Base-by-base conservation (phyloP, 2,113 vertebrate genomes). In the Hydrochoerus hydrochaeris region DNA sequence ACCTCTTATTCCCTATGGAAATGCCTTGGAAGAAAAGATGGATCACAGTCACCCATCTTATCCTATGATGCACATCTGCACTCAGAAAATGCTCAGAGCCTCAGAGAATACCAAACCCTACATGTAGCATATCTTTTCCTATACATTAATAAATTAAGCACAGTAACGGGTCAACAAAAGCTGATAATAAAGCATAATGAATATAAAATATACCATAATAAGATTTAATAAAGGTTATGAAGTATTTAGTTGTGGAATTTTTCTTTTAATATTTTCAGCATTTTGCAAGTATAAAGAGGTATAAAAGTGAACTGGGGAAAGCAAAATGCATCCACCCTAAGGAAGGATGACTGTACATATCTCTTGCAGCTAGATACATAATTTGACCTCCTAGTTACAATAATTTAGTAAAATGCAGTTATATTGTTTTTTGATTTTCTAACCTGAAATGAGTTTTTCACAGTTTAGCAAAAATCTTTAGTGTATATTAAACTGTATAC, bases 391-490 rank as follows among this genome's bases (percentile, higher is more conserved):
- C 88, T 85, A 32, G 52, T 14, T 26, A 52, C 5, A 58, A 58
- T 83, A 46, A 73, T 81, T 94, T 62, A 44, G 5, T 44, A 91
- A 94, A 96, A 78, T 11, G 62, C 22, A 92, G 60, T 63, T 13
- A 16, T 19, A 84, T 49, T 88, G 38, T 69, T 90, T 69, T 90
- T 96, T 63, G 24, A 63, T 94, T 92, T 93, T 83, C 49, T 80
- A 71, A 77, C 0, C 24, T 89, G 65, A 93, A 60, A 91, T 77
- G 4, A 71, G 17, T 84, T 95, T 85, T 95, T 0, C 26, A 35
- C 44, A 96, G 26, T 93, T 80, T 94, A 88, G 28, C 11, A 93
- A 95, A 71, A 28, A 85, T 41, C 63, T 60, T 82, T 44, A 81
- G 44, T 85, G 1, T 52, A 77, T 88, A 58, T 85, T 91, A 75